Evolutionary conservation across 2,113 vertebrate genomes (phyloP), one percentile per base, ranked within the genome.

Genomic region (Benthochromis sp.): DNA sequence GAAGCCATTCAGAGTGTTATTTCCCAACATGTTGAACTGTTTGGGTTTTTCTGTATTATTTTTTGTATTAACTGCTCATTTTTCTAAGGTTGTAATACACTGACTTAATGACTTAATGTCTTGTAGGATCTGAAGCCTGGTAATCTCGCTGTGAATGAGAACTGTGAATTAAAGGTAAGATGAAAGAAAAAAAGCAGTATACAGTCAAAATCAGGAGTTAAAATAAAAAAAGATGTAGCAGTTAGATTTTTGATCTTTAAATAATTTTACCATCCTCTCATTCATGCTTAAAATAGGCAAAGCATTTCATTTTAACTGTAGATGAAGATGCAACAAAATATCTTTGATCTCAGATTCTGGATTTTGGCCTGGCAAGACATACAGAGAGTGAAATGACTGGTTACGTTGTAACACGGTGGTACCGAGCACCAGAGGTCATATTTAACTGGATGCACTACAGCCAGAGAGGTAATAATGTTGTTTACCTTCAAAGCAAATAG

Each of bases 371-470:
- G 81, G 97, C 97, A 1, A 93, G 97, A 81, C 97, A 97, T 19
- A 92, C 96, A 1, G 97, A 97, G 90, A 95, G 84, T 45, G 97
- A 97, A 84, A 97, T 97, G 97, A 97, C 97, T 0, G 97, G 97
- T 17, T 97, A 97, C 36, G 97, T 97, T 8, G 96, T 97, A 82
- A 97, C 97, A 1, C 96, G 97, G 50, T 97, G 97, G 97, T 97
- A 97, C 94, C 89, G 97, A 88, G 95, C 97, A 6, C 97, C 97
- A 10, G 97, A 97, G 91, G 31, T 97, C 91, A 97, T 97, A 47
- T 96, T 97, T 82, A 97, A 97, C 95, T 97, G 97, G 97, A 97
- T 97, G 97, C 97, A 97, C 93, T 97, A 97, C 90, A 97, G 92
- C 84, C 96, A 97, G 78, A 95, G 96, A 94, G 97, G 97, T 97